Percentiles rank a stretch among this genome's conserved stretches.
Evolutionary conservation across 2,888 invertebrate species (phyloP).

Genomic region (Lamellibrachia columna): DNA sequence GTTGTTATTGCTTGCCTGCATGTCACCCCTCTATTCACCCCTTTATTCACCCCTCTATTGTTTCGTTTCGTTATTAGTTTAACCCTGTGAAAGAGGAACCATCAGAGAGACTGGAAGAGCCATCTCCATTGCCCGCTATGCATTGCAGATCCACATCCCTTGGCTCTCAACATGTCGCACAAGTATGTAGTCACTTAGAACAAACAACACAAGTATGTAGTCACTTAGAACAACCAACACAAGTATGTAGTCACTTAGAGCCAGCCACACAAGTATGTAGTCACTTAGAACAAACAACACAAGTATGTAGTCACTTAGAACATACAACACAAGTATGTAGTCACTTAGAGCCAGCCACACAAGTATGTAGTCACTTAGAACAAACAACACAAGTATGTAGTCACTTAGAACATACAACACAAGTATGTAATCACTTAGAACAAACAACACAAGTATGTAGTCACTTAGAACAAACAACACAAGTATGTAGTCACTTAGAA

Average conservation of each 20-base stretch:
- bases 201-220: not conserved
- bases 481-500: not conserved
- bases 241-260: not conserved
- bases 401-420: no score
- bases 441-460: not conserved
- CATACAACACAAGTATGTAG: not conserved
- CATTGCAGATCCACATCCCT: not conserved
- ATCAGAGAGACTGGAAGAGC: not conserved
- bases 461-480: not conserved
- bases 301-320: not conserved
- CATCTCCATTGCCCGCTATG: not conserved
- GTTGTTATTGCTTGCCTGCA: not conserved
- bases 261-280: not conserved
- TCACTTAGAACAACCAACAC: no score
- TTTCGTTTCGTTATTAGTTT: conserved; percentile 4
- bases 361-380: not conserved
- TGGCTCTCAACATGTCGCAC: not conserved
- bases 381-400: not conserved
- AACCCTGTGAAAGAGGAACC: not conserved
- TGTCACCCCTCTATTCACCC: not conserved
- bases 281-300: not conserved
- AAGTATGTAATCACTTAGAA: not conserved
- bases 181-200: not conserved
- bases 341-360: not conserved
- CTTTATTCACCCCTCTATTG: not conserved